Evolutionary conservation across 2,888 invertebrate genomes (phyloP), one percentile per base, ranked within the genome.

Genomic region (Electrophaes corylata): DNA sequence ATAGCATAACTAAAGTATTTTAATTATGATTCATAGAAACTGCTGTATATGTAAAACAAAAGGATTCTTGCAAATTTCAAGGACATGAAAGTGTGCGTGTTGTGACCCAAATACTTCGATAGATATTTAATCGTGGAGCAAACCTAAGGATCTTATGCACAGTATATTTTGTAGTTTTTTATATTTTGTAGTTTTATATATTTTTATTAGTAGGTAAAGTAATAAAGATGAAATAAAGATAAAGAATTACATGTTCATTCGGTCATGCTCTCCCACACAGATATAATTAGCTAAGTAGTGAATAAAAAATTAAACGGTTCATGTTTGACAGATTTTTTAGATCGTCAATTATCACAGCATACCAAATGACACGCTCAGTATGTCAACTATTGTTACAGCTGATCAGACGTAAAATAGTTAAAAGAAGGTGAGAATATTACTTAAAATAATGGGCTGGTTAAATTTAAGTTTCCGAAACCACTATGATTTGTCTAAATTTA

Each of bases 311-410:
- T 1, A 35, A 35, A 16, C 37, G 10, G n/a, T 20, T 5, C 23
- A 18, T 33, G 51, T 35, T 65, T 69, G 60, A 44, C 51, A 45
- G 11, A 11, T 45, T 19, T 39, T 35, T 53, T 40, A 37, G 45
- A 33, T 33, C 20, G 46, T 12, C 46, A 46, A 46, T 35, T 46
- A 14, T 4, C 4, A n/a, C 20, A 5, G 3, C 20, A 20, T 31
- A 35, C 4, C 14, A 14, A 5, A 35, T 10, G 8, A 16, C 14
- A 16, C 12, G 37, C 37, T 10, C 10, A 29, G 20, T 1, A 29
- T 29, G 26, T 10, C 26, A 29, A 29, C 5, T 10, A 29, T 29
- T 29, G 8, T 29, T 10, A 29, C 6, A 29, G 20, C 3, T 1
- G 20, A 20, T 20, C 3, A 3, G 20, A 20, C 20, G 3, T n/a